Base-by-base conservation (phyloP, 2,888 invertebrate genomes). In the Drosophila trichaetosa region DNA sequence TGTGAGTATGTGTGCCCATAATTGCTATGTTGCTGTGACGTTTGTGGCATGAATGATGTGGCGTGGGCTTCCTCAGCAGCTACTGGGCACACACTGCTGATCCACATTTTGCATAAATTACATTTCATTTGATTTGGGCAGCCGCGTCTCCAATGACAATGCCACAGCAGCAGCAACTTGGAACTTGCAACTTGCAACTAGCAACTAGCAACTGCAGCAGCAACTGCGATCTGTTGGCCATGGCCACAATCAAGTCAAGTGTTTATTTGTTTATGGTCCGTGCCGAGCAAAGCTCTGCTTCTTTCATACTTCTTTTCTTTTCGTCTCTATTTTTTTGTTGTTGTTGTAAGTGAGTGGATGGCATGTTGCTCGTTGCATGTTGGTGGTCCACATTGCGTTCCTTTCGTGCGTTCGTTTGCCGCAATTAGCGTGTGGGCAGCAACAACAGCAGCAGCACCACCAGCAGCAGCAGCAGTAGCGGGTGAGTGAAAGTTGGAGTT, bases 181-280 rank as follows among this genome's bases (percentile, higher is more conserved):
- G 21, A 21, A 6, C 36, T 36, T 36, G 46, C 3, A 21, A 21
- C 21, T n/a, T 7, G 24, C 61, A 36, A 16, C 64, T 36, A 4
- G 46, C 46, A 21, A 46, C 36, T 36, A 36, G 33, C 27, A 13
- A 10, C 31, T 13, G 49, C 58, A 34, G n/a, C 63, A 56, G 46
- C 57, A 53, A 49, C 36, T 51, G 49, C 53, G 49, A 57, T 49
- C 59, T 66, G 63, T 58, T 65, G 75, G 63, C 77, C 79, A 70
- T 80, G 76, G 78, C 80, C 85, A 88, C 90, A 91, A 90, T 91
- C 91, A 91, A 91, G 90, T 91, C 91, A 91, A 91, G 91, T 91
- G 91, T 90, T 91, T 91, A 90, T 90, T 90, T 90, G 89, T 80
- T 88, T 87, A 80, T 79, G 80, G 79, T 60, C 76, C 40, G 64